Evolutionary conservation across 2,113 vertebrate genomes (phyloP).

Genomic region (Pycnonotus jocosus): DNA sequence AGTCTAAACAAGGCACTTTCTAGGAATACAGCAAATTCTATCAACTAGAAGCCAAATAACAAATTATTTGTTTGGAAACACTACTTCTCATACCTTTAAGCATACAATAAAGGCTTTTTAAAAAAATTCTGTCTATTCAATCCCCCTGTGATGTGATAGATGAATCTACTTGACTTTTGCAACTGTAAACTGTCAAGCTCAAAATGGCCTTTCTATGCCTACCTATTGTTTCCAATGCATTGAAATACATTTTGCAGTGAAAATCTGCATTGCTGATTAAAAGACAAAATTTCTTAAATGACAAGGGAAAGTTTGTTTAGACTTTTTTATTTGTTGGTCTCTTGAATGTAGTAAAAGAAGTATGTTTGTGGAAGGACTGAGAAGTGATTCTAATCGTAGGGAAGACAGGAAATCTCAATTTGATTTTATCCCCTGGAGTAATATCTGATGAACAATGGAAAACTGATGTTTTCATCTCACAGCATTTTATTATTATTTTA

Average conservation of each 20-base stretch:
- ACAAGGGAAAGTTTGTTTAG: not conserved
- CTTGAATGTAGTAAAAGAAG: not conserved
- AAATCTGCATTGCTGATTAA: not conserved
- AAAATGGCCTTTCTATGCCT: not conserved
- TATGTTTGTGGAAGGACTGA: not conserved
- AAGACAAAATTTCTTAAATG: not conserved
- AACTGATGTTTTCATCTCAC: not conserved
- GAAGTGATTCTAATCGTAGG: not conserved
- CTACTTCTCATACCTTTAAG: not conserved
- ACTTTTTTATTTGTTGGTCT: not conserved
- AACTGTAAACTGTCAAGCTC: not conserved
- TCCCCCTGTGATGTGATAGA: not conserved
- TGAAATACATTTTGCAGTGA: not conserved
- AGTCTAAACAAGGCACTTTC: not conserved
- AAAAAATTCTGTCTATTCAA: not conserved
- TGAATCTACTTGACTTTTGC: not conserved
- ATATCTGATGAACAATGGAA: constrained; percentile 2
- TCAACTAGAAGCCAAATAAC: not conserved
- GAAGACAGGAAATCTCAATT: constrained; percentile 3
- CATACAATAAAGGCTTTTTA: not conserved
- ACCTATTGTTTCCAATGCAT: not conserved
- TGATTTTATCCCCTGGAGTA: constrained; percentile 5
- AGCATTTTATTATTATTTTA: not conserved
- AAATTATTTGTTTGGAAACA: not conserved
- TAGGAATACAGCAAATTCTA: not conserved